Evolutionary conservation across 2,113 vertebrate species (phyloP), one percentile per base, ranked within the genome.

Genomic region (Crotalus helleri): DNA sequence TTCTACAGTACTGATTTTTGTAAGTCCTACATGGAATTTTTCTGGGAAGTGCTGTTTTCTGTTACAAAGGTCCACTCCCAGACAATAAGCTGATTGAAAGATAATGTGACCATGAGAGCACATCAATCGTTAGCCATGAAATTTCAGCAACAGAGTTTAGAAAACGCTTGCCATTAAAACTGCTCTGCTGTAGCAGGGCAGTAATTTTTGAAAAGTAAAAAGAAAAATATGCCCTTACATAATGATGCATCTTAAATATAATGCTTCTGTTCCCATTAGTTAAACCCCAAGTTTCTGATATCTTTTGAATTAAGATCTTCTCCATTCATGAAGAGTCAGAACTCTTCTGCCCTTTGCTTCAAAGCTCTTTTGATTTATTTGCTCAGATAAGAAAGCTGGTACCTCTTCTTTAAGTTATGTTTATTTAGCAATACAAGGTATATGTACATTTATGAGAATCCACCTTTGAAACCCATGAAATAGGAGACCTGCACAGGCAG

Each of bases 361-460:
- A 92, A 11, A 0, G 61, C 85, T 29, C 92, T 54, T 95, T 91
- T 96, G 94, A 96, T 94, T 91, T 29, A 94, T 64, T 51, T 92
- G 86, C 90, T 0, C 0, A 88, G 33, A 15, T 11, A 61, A 94
- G 87, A 26, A 92, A 88, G 88, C 74, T 90, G 92, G 88, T 94
- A 87, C 0, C 0, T 23, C 2, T 39, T 39, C 0, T 98, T 98
- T 97, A 98, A 98, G 97, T 98, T 98, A 97, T 11, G 96, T 98
- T 98, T 98, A 98, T 97, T 98, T 98, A 98, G 97, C 97, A 97
- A 97, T 97, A 97, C n/a, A 49, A 49, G 95, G 96, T 96, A 44
- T 98, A 98, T 98, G 97, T 98, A 98, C 98, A 98, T 97, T 95
- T 97, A 97, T 98, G 97, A 98, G 96, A 98, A 97, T 92, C 94